Evolutionary conservation across 1,140 invertebrate species (phyloP).

Genomic region (Macrosteles quadrilineatus): DNA sequence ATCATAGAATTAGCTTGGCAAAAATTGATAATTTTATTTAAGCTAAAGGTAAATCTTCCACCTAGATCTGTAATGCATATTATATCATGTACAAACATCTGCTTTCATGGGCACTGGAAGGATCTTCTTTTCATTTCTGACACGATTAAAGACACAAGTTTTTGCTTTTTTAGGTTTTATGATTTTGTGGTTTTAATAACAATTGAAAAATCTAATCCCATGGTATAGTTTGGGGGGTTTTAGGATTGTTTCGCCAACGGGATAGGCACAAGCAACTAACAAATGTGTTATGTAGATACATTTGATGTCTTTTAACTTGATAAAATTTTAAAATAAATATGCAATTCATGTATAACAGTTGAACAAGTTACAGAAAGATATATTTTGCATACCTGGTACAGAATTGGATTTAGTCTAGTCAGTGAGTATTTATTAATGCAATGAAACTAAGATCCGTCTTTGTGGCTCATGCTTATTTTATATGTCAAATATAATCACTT

Average conservation of each 20-base stretch:
- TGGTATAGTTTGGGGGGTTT: neutral
- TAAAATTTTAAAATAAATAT: too few relatives aligned
- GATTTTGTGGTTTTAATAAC: neutral
- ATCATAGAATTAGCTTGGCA: slow-evolving; percentile 17
- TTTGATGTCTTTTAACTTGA: too few relatives aligned
- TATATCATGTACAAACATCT: neutral
- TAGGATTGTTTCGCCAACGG: neutral
- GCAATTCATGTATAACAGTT: too few relatives aligned
- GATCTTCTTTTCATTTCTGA: too few relatives aligned
- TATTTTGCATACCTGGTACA: too few relatives aligned
- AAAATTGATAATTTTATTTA: slow-evolving; percentile 3
- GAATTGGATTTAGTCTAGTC: too few relatives aligned
- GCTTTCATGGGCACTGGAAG: neutral
- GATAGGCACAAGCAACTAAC: too few relatives aligned
- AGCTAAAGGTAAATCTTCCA: slow-evolving; percentile 16
- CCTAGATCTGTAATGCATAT: slow-evolving; percentile 5
- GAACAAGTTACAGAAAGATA: too few relatives aligned
- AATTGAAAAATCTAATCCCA: neutral
- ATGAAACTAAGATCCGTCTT: neutral
- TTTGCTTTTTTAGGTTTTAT: neutral
- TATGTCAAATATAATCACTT: slow-evolving; percentile 9
- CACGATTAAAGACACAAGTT: too few relatives aligned
- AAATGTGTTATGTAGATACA: too few relatives aligned
- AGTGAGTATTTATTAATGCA: neutral
- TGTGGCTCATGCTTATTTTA: neutral